Evolutionary conservation across 2,888 invertebrate genomes (phyloP).

Genomic region (Lobophora halterata): DNA sequence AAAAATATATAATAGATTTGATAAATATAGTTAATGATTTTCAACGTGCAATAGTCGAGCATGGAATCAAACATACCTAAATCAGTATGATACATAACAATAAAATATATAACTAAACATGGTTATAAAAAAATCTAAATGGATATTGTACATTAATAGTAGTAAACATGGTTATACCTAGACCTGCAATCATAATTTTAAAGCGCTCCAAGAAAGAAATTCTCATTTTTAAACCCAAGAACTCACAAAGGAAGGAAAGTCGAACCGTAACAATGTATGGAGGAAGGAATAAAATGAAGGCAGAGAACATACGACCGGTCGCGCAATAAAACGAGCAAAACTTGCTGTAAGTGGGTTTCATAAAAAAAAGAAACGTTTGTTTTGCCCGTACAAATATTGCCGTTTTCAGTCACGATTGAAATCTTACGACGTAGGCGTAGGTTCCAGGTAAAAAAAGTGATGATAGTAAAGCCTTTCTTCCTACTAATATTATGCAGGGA

Average conservation of each 20-base stretch:
- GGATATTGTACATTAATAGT: no score
- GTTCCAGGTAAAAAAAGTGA: no score
- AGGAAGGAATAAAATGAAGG: conserved; percentile 24
- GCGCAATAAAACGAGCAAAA: conserved; percentile 29
- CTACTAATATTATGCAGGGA: no score
- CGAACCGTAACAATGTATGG: conserved; percentile 21
- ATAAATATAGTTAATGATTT: no score
- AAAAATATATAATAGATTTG: no score
- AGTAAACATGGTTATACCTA: no score
- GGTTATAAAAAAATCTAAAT: no score
- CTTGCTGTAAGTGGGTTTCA: conserved; percentile 38
- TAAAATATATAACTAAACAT: no score
- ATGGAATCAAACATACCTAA: no score
- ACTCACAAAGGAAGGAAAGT: conserved; percentile 1
- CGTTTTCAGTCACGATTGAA: conserved; percentile 41
- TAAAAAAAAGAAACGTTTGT: conserved; percentile 50
- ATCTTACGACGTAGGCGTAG: conserved; percentile 29
- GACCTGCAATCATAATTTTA: no score
- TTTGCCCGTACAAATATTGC: conserved; percentile 47
- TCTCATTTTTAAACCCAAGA: conserved; percentile 2
- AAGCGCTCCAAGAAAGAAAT: background rate
- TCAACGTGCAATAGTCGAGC: no score
- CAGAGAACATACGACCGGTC: conserved; percentile 25
- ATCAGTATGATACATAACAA: no score
- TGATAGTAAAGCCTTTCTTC: background rate